Evolutionary conservation across 2,113 vertebrate genomes (phyloP), one percentile per base, ranked within the genome.

Genomic region (Otocyon megalotis): DNA sequence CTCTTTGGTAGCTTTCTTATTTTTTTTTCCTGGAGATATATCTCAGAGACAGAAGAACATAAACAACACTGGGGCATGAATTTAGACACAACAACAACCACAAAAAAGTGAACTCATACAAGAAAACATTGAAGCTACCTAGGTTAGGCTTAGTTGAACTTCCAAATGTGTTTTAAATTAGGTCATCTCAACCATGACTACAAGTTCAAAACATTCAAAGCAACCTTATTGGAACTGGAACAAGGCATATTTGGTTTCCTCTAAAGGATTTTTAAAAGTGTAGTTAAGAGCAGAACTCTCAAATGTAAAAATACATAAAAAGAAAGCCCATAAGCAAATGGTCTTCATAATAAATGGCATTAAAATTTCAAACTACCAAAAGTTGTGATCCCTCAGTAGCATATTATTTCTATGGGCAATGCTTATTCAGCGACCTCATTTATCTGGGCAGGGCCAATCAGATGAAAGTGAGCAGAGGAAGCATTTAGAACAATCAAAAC

Each of bases 101-200:
- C 14, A 67, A 35, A 82, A 91, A 95, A 88, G 62, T 72, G 50
- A 91, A 94, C 5, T 88, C n/a, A 53, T 74, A 72, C 37, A 90
- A 91, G 79, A 92, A 92, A 87, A 71, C 54, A 83, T 53, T 56
- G 85, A 93, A 72, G 43, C 67, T n/a, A 69, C 87, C 67, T 82
- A 94, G 88, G 90, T 95, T 94, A 85, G 62, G 83, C 88, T 80
- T 80, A 30, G 71, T 48, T 97, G 96, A 95, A 82, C 90, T 97
- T 97, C 80, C 13, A 97, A 97, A 96, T 95, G 48, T 99, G 98
- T 94, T 98, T 98, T 90, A 84, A 95, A 98, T 98, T 98, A 98
- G 93, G 20, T 97, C 79, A 50, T 92, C 92, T 96, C 96, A 96
- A 93, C 97, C 84, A 54, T 83, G 92, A 95, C 93, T 96, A n/a